phyloP scores from a whole-genome alignment of 2,888 invertebrate genomes.

The Eupithecia subfuscata region DNA sequence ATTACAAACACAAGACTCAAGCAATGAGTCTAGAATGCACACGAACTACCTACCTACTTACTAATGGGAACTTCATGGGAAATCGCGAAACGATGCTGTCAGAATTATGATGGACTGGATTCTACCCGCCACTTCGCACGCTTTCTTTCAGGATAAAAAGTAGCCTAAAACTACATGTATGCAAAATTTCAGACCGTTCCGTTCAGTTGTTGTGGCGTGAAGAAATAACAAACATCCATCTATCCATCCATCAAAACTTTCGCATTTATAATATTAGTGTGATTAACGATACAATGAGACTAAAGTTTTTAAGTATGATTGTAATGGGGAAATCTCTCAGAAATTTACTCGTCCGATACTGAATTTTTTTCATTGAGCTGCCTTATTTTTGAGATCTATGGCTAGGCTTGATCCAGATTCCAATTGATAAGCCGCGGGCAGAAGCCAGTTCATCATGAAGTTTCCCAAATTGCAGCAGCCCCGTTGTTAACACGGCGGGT shows the following conservation, averaged over 20 bases:
- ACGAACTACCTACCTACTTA: background rate
- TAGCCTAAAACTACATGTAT: background rate
- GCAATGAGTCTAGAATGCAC: background rate
- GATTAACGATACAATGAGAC: no score
- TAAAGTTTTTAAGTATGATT: no score
- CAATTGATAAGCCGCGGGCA: background rate
- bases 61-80: no score
- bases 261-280: no score
- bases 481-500: background rate
- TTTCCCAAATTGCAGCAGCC: slow-evolving; percentile 9
- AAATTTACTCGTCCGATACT: background rate
- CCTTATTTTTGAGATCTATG: background rate
- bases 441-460: background rate
- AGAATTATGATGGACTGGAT: no score
- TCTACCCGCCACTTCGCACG: no score
- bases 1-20: no score
- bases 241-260: no score
- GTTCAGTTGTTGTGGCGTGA: background rate
- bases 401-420: background rate
- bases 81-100: no score
- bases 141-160: no score
- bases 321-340: background rate
- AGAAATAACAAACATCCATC: background rate
- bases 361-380: background rate
- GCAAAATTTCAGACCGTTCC: background rate